Evolutionary conservation across 1,140 invertebrate species (phyloP).

Genomic region (Zaprionus camerounensis): DNA sequence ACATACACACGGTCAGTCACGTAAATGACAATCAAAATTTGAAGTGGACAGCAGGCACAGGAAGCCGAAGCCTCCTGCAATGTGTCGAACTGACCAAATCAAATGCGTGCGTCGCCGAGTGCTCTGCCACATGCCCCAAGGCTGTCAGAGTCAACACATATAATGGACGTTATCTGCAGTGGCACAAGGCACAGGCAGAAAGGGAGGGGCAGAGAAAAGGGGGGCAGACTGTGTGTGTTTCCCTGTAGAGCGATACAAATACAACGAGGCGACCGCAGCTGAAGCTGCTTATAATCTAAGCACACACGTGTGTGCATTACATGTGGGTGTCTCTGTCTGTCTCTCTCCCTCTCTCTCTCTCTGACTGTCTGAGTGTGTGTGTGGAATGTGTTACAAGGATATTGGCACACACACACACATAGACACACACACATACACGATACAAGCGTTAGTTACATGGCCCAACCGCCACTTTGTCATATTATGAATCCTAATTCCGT

Average conservation of each 20-base stretch:
- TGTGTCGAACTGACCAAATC: conserved; percentile 68
- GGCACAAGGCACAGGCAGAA: conserved; percentile 27
- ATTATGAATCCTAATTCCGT: conserved; percentile 79
- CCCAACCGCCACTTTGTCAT: conserved; percentile 60
- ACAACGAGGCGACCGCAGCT: conserved; percentile 58
- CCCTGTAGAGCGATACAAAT: conserved; percentile 66
- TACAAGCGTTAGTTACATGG: conserved; percentile 44
- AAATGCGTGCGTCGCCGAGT: conserved; percentile 55
- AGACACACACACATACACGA: conserved; percentile 14
- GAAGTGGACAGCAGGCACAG: conserved; percentile 58
- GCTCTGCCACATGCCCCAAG: conserved; percentile 61
- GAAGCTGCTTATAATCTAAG: conserved; percentile 74
- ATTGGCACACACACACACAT: conserved; percentile 41
- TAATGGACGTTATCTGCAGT: conserved; percentile 61
- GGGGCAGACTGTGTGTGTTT: conserved; percentile 13
- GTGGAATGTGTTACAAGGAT: conserved; percentile 57
- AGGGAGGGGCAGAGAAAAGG: neutral
- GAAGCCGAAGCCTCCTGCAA: conserved; percentile 39
- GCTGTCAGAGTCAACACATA: conserved; percentile 76
- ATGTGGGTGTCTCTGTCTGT: conserved; percentile 30
- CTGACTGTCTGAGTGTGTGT: conserved; percentile 22
- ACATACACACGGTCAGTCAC: conserved; percentile 48
- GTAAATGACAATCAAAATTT: conserved; percentile 80
- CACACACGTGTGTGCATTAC: conserved; percentile 44
- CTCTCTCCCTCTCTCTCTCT: neutral